These are phyloP conservation scores for Osmerus eperlanus DNA, from an alignment of 2,113 vertebrate genomes.

Conservation along the genomic window DNA sequence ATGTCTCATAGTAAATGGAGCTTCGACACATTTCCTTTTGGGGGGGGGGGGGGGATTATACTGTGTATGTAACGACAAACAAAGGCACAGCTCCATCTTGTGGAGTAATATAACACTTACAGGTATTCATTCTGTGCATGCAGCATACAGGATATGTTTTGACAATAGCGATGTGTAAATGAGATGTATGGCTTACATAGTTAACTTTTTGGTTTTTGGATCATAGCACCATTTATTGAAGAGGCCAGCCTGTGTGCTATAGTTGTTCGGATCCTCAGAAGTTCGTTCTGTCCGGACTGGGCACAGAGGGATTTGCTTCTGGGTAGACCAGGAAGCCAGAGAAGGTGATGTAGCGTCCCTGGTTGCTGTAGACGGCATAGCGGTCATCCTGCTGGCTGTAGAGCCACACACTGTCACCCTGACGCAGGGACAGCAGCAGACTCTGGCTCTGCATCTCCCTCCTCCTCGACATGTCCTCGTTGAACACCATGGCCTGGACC, in stretches of 20 bases:
- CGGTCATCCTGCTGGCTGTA: slow-evolving; percentile 77
- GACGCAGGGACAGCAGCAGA: slow-evolving; percentile 63
- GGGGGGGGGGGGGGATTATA: too few species aligned
- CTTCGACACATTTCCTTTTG: too few species aligned
- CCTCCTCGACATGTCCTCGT: slow-evolving; percentile 70
- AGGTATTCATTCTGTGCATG: neutral
- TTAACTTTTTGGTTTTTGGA: neutral
- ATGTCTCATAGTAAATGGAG: too few species aligned
- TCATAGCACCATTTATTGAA: neutral
- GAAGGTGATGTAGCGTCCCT: slow-evolving; percentile 77
- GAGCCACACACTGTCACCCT: slow-evolving; percentile 71
- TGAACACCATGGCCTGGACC: slow-evolving; percentile 79
- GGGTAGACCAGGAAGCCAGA: slow-evolving; percentile 77
- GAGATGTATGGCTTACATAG: neutral
- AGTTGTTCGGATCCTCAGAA: slow-evolving; percentile 29
- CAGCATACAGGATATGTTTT: neutral
- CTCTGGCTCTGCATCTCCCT: slow-evolving; percentile 80
- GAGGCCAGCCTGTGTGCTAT: neutral
- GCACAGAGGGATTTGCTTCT: slow-evolving; percentile 28
- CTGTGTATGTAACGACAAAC: neutral
- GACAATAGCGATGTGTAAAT: neutral
- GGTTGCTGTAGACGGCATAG: slow-evolving; percentile 78
- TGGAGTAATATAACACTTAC: slow-evolving; percentile 35
- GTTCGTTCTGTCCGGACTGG: slow-evolving; percentile 46
- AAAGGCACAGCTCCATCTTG: slow-evolving; percentile 51